Conservation (phyloP, 2,113 vertebrate species). For the Eretmochelys imbricata region DNA sequence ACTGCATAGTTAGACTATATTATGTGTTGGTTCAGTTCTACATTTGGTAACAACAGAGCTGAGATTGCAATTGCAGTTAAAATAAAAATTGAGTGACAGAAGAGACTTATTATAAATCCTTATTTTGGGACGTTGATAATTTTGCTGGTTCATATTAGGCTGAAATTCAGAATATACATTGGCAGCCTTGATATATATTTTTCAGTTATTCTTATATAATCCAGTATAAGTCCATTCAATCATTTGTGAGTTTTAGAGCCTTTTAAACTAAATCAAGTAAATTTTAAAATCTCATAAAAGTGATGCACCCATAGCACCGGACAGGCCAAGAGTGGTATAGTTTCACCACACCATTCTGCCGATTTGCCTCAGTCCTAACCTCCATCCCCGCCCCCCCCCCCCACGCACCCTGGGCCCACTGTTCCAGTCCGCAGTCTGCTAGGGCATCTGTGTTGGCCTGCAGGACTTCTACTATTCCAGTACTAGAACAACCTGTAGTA, state of each 20-base stretch:
- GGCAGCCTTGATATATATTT: background rate
- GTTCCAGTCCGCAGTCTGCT: background rate
- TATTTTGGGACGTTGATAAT: background rate
- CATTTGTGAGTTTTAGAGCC: background rate
- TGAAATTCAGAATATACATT: background rate
- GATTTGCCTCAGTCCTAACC: background rate
- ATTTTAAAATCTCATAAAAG: constrained; percentile 17
- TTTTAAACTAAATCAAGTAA: constrained; percentile 4
- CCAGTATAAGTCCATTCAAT: background rate
- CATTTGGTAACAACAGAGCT: background rate
- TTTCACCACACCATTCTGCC: background rate
- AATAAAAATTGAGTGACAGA: background rate
- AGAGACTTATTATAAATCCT: background rate
- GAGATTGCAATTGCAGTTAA: background rate
- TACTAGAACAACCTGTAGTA: accelerated
- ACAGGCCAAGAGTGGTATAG: background rate
- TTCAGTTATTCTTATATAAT: background rate
- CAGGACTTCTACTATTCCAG: accelerated
- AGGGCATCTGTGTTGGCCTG: accelerated
- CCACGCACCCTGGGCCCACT: background rate
- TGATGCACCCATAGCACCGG: background rate
- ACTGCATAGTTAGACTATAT: constrained; percentile 45
- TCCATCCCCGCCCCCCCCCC: background rate
- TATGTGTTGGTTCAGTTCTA: constrained; percentile 43
- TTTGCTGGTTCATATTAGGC: background rate